These are phyloP conservation scores for Mandrillus leucophaeus DNA, from an alignment of 2,113 vertebrate species.

Conservation along the genomic window DNA sequence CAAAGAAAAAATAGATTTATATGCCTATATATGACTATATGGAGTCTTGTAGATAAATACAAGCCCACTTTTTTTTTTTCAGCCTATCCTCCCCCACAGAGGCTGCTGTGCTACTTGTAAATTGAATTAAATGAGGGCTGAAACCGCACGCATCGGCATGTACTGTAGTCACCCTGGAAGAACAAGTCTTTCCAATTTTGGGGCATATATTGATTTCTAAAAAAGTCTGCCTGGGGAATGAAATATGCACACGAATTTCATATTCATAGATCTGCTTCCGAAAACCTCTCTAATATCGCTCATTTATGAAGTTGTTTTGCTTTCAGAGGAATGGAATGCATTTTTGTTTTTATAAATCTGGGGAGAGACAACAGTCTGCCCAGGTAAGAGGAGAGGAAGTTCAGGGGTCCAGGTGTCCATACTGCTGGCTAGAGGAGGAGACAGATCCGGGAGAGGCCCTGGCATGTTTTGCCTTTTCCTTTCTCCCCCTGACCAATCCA, in stretches of 20 bases:
- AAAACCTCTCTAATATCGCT: neutral
- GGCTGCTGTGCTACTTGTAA: neutral
- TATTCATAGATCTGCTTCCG: neutral
- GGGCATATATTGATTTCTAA: neutral
- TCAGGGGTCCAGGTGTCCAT: neutral
- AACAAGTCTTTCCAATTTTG: neutral
- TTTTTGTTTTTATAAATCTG: conserved; percentile 15
- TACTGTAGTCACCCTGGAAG: neutral
- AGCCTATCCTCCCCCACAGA: conserved; percentile 46
- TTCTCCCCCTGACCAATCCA: neutral
- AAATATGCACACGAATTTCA: neutral
- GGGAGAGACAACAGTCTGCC: neutral
- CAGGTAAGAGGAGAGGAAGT: neutral
- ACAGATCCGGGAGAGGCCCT: neutral
- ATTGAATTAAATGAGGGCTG: neutral
- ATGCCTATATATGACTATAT: conserved; percentile 60
- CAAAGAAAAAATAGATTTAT: conserved; percentile 45
- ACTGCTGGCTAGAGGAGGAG: neutral
- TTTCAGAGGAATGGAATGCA: conserved; percentile 65
- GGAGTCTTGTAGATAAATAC: conserved; percentile 53
- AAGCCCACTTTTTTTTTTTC: neutral
- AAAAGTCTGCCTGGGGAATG: neutral
- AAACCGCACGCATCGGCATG: neutral
- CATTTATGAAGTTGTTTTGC: neutral
- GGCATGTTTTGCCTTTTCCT: neutral